A percentile compares a stretch with the other conserved stretches of the same genome.
These are phyloP conservation scores for Teleiodes luculella DNA, from an alignment of 2,888 invertebrate species.

Conservation along the genomic window DNA sequence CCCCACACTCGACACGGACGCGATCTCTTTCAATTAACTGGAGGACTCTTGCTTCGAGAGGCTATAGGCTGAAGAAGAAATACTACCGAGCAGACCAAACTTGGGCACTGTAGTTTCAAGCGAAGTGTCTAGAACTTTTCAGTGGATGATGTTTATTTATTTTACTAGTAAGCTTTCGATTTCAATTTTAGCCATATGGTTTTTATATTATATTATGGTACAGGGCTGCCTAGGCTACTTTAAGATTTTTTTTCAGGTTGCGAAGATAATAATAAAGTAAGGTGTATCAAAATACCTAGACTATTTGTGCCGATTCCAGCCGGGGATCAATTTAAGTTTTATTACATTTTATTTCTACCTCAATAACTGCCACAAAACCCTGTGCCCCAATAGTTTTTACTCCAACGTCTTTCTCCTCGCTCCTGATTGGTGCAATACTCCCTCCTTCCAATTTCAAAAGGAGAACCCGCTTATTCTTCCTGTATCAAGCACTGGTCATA, in stretches of 20 bases:
- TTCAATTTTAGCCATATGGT: too few relatives aligned
- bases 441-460: constrained; percentile 37
- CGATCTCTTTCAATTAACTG: constrained; percentile 73
- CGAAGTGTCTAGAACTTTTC: too few relatives aligned
- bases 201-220: too few relatives aligned
- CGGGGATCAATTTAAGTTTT: constrained; percentile 9
- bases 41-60: constrained; percentile 39
- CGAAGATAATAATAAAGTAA: too few relatives aligned
- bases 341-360: constrained; percentile 16
- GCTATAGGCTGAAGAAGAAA: not conserved
- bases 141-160: too few relatives aligned
- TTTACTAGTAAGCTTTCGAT: too few relatives aligned
- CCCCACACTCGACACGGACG: constrained; percentile 43
- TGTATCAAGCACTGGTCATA: constrained; percentile 32
- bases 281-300: too few relatives aligned
- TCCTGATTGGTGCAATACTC: constrained; percentile 12
- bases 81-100: not conserved
- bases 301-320: not conserved
- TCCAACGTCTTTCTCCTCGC: not conserved
- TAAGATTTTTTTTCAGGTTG: too few relatives aligned
- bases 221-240: too few relatives aligned
- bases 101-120: too few relatives aligned
- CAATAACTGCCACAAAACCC: not conserved
- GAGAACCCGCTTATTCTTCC: constrained; percentile 35
- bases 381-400: not conserved